These are phyloP conservation scores for Enteromius afrohamiltoni DNA, from an alignment of 2,797 vertebrate genomes.

Conservation along the genomic window DNA sequence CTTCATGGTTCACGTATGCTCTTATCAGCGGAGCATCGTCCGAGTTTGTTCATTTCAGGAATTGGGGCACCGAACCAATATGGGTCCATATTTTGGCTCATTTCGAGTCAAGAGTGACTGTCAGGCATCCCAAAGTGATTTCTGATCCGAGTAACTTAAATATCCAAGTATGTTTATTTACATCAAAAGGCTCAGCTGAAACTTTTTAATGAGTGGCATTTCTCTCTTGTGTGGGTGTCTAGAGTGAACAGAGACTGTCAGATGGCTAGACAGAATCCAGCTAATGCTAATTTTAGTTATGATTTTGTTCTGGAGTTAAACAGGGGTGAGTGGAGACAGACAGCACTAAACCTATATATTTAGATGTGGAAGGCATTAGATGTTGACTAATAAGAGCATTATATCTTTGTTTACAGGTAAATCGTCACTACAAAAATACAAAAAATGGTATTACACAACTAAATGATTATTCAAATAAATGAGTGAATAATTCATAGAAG, in stretches of 20 bases:
- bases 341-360: slow-evolving; percentile 16
- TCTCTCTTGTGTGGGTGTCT: slow-evolving; percentile 34
- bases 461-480: background rate
- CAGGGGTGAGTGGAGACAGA: slow-evolving; percentile 1
- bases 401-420: background rate
- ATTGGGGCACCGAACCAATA: background rate
- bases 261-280: background rate
- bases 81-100: background rate
- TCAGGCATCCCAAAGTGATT: background rate
- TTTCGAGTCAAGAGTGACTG: background rate
- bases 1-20: background rate
- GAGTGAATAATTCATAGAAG: background rate
- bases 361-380: background rate
- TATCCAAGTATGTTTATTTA: background rate
- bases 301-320: slow-evolving; percentile 12
- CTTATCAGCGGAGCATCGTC: background rate
- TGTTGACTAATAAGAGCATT: background rate
- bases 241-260: slow-evolving; percentile 18
- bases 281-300: slow-evolving; percentile 3
- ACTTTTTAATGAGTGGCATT: background rate
- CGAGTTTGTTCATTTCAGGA: background rate
- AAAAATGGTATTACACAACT: background rate
- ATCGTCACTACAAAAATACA: background rate
- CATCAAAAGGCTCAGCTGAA: background rate
- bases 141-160: background rate